Base-by-base conservation (phyloP, 1,140 invertebrate genomes). In the Hypothenemus hampei region DNA sequence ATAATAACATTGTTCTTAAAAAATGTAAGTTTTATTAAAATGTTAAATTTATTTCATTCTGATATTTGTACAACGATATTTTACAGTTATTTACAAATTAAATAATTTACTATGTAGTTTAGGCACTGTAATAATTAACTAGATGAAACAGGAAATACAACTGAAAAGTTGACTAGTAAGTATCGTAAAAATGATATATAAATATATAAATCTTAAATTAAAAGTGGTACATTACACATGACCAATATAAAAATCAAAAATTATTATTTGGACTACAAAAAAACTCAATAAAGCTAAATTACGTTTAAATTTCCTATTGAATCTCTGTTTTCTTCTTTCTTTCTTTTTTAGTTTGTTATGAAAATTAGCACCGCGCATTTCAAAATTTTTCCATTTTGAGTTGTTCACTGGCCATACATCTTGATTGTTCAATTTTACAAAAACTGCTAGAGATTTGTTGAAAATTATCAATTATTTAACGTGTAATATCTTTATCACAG, bases 61-160 rank as follows among this genome's bases (percentile, higher is more conserved):
- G n/a, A n/a, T n/a, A n/a, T 41, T 41, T 41, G 39, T 41, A 41
- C 35, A 37, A 16, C 18, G 2, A 37, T 37, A n/a, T 15, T 37
- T 15, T 37, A 37, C 35, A 37, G 35, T 37, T 37, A 37, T 37
- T 37, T 26, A 56, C 53, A 56, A 11, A 35, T 44, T 37, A 57
- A 49, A 57, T 57, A 57, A 57, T 48, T 57, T 48, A 57, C 54
- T n/a, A n/a, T n/a, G n/a, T 57, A 58, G 37, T 58, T 58, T 58
- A 58, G 56, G 56, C 56, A 58, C 56, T 58, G 56, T 45, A 51
- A 57, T 52, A n/a, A 49, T 51, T 51, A 46, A 24, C 56, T 58
- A 51, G 37, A 51, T 49, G 54, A 41, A n/a, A n/a, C n/a, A n/a
- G n/a, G n/a, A n/a, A 39, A 37, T 13, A 31, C 26, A 20, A 46